These are phyloP conservation scores for Alosa alosa DNA, from an alignment of 2,113 vertebrate genomes.

Conservation along the genomic window DNA sequence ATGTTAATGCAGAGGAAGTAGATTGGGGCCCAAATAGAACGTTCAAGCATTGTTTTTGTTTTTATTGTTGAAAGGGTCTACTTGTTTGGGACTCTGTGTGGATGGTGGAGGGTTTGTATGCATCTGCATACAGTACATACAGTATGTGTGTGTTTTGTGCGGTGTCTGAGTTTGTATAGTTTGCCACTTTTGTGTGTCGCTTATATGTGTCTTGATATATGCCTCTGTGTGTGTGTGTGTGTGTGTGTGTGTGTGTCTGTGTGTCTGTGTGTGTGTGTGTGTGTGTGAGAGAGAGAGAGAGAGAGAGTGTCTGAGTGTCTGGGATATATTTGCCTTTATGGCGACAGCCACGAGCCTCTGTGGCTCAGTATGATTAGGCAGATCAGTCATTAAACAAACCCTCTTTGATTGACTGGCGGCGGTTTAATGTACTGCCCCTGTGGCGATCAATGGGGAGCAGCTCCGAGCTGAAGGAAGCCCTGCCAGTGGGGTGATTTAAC, in stretches of 20 bases:
- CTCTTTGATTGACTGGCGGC: conserved; percentile 36
- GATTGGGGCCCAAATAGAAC: too few species aligned
- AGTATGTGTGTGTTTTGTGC: neutral
- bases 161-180: neutral
- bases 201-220: neutral
- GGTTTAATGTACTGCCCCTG: conserved; percentile 8
- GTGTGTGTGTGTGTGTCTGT: conserved; percentile 23
- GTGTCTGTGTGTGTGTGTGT: neutral
- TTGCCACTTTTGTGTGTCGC: neutral
- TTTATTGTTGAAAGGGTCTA: too few species aligned
- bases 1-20: too few species aligned
- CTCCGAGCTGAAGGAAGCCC: conserved; percentile 38
- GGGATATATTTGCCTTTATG: neutral
- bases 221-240: neutral
- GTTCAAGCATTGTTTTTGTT: too few species aligned
- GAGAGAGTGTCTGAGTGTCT: neutral
- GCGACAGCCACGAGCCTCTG: conserved; percentile 13
- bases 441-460: conserved; percentile 38
- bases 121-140: too few species aligned
- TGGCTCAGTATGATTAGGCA: conserved; percentile 14
- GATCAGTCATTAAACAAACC: conserved; percentile 35
- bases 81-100: neutral
- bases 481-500: conserved; percentile 67
- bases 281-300: neutral
- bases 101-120: too few species aligned